Conservation (phyloP, 2,113 vertebrate species). For the Natator depressus region DNA sequence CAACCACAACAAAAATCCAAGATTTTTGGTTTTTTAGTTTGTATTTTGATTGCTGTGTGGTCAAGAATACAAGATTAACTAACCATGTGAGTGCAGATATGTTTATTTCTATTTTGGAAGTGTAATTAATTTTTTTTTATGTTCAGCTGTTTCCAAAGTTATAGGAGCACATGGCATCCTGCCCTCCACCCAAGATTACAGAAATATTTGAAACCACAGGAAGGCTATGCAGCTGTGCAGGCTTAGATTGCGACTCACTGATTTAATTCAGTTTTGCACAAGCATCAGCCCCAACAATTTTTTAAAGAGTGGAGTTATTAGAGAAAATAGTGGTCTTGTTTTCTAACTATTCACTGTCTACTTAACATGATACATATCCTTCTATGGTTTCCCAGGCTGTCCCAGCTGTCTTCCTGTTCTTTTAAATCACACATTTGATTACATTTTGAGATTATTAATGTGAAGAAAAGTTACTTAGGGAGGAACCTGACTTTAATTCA, state of each 20-base stretch:
- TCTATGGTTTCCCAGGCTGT: not conserved
- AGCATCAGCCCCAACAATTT: not conserved
- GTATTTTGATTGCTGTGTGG: conserved; percentile 57
- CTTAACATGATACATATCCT: not conserved
- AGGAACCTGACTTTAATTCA: not conserved
- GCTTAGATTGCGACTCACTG: conserved; percentile 23
- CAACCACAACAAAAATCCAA: conserved; percentile 6
- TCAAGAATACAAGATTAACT: conserved; percentile 65
- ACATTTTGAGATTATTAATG: not conserved
- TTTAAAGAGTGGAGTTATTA: not conserved
- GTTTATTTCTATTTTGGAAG: conserved; percentile 62
- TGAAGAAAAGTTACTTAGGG: not conserved
- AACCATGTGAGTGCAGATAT: conserved; percentile 57
- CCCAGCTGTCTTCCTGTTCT: not conserved
- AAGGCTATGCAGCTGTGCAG: conserved; percentile 62
- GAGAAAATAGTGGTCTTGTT: not conserved
- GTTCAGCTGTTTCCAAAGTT: conserved; percentile 46
- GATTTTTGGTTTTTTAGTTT: conserved; percentile 51
- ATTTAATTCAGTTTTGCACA: conserved; percentile 36
- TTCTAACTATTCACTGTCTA: not conserved
- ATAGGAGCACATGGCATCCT: conserved; percentile 67
- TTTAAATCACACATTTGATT: not conserved
- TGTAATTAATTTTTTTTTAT: conserved; percentile 23
- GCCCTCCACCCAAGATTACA: conserved; percentile 47
- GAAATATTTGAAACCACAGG: conserved; percentile 53